Evolutionary conservation across 1,140 invertebrate species (phyloP).

Genomic region (Pantala flavescens): DNA sequence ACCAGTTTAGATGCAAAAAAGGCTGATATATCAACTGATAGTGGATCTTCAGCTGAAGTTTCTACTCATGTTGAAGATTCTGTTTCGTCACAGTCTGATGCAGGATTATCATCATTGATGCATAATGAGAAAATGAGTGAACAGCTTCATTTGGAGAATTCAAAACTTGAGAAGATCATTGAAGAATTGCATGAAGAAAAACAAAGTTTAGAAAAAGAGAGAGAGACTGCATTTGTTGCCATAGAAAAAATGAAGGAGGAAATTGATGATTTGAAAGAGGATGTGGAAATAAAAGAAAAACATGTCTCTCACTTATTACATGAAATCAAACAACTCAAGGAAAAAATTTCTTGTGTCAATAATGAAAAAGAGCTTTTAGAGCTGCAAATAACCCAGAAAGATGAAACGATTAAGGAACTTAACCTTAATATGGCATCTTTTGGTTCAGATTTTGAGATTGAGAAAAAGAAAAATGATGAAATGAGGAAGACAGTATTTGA

Average conservation of each 20-base stretch:
- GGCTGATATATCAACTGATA: too few species aligned
- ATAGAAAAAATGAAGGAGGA: slow-evolving; percentile 27
- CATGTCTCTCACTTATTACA: neutral
- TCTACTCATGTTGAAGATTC: too few species aligned
- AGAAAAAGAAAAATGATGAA: slow-evolving; percentile 26
- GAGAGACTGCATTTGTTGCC: slow-evolving; percentile 29
- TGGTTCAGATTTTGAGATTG: slow-evolving; percentile 27
- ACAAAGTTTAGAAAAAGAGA: slow-evolving; percentile 28
- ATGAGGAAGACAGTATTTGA: neutral
- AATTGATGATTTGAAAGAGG: slow-evolving; percentile 26
- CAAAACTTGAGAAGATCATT: slow-evolving; percentile 25
- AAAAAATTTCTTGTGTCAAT: neutral
- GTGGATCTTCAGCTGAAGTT: too few species aligned
- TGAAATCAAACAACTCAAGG: neutral
- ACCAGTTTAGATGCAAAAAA: neutral
- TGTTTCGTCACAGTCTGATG: too few species aligned
- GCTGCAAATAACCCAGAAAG: neutral
- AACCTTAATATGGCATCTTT: slow-evolving; percentile 25
- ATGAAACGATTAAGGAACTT: slow-evolving; percentile 20
- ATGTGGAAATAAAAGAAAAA: slow-evolving; percentile 26
- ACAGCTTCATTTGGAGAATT: neutral
- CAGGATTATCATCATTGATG: too few species aligned
- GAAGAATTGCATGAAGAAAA: slow-evolving; percentile 29
- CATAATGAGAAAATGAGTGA: neutral
- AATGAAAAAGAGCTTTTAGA: neutral